Evolutionary conservation across 2,888 invertebrate genomes (phyloP).

Genomic region (Endotricha flammealis): DNA sequence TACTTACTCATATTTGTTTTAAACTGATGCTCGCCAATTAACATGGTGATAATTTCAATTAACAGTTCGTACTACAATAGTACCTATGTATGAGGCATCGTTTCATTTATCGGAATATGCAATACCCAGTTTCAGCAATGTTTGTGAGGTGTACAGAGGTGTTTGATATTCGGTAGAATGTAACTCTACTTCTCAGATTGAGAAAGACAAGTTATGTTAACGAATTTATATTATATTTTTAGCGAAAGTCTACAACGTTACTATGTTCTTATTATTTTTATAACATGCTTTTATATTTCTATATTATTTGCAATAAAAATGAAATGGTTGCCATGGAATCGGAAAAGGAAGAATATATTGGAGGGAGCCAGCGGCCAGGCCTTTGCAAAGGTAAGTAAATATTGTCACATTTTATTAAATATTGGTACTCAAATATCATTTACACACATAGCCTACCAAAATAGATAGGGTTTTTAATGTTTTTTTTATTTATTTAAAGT

Average conservation of each 20-base stretch:
- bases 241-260: not conserved
- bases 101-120: no score
- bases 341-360: conserved; percentile 18
- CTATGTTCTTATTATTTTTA: not conserved
- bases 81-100: not conserved
- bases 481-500: no score
- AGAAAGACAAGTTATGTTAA: conserved; percentile 6
- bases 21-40: conserved; percentile 15
- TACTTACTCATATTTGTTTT: not conserved
- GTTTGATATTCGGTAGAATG: not conserved
- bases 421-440: no score
- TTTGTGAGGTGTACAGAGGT: not conserved
- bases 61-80: conserved; percentile 11
- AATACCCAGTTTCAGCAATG: not conserved
- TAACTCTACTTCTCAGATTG: not conserved
- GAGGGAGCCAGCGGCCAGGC: no score
- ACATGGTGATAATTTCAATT: conserved; percentile 21
- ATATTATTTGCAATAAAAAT: conserved; percentile 17
- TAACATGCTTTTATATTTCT: conserved; percentile 1
- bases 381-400: no score
- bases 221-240: conserved; percentile 1
- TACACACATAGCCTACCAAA: no score
- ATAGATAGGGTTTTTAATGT: no score
- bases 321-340: conserved; percentile 26
- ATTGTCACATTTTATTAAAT: no score